Conservation (phyloP, 2,888 invertebrate genomes). For the Aelia acuminata region DNA sequence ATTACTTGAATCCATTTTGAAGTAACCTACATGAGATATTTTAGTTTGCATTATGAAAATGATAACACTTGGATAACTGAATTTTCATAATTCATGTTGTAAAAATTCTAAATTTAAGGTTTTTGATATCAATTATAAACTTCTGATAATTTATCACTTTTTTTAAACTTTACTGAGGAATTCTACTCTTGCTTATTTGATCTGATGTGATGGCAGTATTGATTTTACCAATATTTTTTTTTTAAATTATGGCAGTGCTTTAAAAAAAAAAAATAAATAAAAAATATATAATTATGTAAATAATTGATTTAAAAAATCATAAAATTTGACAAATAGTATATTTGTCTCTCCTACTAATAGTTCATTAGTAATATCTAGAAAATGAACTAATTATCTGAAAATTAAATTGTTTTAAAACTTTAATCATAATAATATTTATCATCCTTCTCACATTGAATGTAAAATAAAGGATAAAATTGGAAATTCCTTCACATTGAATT, state of each 20-base stretch:
- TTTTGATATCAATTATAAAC: constrained; percentile 40
- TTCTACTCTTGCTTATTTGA: background rate
- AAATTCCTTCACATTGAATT: no score
- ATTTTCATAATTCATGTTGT: background rate
- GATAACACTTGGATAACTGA: background rate
- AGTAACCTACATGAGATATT: constrained; percentile 8
- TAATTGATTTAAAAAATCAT: no score
- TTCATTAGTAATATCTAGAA: background rate
- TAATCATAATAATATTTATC: background rate
- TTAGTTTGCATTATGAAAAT: background rate
- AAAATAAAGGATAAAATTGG: no score
- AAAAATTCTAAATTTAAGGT: background rate
- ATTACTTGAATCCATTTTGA: constrained; percentile 39
- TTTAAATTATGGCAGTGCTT: no score
- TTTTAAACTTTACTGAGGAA: background rate
- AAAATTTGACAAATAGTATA: no score
- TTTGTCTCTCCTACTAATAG: background rate
- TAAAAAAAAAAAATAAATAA: background rate
- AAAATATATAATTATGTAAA: background rate
- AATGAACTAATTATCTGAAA: background rate
- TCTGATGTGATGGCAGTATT: background rate
- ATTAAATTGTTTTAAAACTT: background rate
- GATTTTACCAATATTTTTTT: no score
- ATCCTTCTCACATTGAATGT: background rate
- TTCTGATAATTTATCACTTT: background rate